These are phyloP conservation scores for Drosophila borborema DNA, from an alignment of 2,888 invertebrate genomes.

Conservation along the genomic window DNA sequence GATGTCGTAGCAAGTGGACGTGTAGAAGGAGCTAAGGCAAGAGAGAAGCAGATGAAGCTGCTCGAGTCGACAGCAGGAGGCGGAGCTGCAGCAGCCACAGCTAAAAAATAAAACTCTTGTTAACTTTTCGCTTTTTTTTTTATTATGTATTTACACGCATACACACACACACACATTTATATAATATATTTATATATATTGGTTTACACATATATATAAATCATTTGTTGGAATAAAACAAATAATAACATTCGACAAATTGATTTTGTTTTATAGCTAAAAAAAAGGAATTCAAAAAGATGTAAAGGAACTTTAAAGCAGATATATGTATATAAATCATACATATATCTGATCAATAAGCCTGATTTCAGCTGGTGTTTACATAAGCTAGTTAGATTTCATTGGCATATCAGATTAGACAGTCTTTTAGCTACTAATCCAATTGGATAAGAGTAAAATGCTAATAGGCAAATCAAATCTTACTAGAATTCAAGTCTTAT, in stretches of 20 bases:
- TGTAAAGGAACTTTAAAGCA: constrained; percentile 2
- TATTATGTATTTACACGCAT: constrained; percentile 8
- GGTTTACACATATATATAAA: not conserved
- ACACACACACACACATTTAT: not conserved
- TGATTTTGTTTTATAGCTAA: constrained; percentile 1
- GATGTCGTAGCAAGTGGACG: too few species aligned
- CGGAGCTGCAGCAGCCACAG: not conserved
- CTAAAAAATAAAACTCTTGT: not conserved
- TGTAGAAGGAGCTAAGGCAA: not conserved
- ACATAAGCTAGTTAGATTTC: not conserved
- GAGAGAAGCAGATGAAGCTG: not conserved
- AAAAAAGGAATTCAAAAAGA: not conserved
- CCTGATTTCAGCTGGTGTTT: not conserved
- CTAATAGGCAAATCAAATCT: not conserved
- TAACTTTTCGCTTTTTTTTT: not conserved
- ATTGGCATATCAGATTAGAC: not conserved
- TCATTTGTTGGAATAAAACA: constrained; percentile 11
- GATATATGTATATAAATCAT: not conserved
- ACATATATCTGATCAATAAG: not conserved
- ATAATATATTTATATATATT: not conserved
- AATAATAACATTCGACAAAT: not conserved
- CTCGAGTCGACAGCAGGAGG: not conserved
- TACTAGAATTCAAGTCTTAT: not conserved
- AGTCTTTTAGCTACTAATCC: not conserved
- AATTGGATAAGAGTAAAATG: not conserved